These are phyloP conservation scores for Bungarus multicinctus DNA, from an alignment of 2,113 vertebrate species.

Conservation along the genomic window DNA sequence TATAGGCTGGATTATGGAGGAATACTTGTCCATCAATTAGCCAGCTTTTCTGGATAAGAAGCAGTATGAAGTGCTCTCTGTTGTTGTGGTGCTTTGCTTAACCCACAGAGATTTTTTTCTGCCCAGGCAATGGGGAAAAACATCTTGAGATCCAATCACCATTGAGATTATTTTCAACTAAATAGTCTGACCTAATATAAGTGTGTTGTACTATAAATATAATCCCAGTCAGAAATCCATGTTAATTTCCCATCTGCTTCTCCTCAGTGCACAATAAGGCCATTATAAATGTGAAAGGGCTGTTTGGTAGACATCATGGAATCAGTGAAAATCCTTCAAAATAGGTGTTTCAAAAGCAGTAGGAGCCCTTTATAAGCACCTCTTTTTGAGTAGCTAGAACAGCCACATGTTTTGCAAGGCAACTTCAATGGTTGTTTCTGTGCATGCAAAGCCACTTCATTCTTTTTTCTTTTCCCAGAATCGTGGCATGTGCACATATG, in stretches of 20 bases:
- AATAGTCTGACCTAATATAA: not conserved
- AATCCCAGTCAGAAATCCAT: not conserved
- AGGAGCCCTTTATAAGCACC: not conserved
- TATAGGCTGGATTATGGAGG: not conserved
- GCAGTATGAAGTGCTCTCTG: not conserved
- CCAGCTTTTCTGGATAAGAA: not conserved
- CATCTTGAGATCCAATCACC: not conserved
- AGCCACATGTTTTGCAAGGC: not conserved
- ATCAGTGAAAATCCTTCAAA: not conserved
- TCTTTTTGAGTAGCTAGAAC: not conserved
- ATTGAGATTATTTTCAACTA: not conserved
- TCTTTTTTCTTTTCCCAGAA: not conserved
- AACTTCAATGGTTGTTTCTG: not conserved
- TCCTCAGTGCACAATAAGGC: not conserved
- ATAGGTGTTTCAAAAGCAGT: not conserved
- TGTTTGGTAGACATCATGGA: not conserved
- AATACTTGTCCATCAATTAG: not conserved
- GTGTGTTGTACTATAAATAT: not conserved
- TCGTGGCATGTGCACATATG: not conserved
- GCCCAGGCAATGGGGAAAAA: not conserved
- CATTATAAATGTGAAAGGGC: not conserved
- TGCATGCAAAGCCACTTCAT: not conserved
- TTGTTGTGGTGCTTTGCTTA: not conserved
- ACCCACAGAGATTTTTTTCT: not conserved
- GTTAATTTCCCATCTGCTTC: not conserved